phyloP scores from a whole-genome alignment of 2,797 vertebrate genomes.

The Ptychadena robeensis region DNA sequence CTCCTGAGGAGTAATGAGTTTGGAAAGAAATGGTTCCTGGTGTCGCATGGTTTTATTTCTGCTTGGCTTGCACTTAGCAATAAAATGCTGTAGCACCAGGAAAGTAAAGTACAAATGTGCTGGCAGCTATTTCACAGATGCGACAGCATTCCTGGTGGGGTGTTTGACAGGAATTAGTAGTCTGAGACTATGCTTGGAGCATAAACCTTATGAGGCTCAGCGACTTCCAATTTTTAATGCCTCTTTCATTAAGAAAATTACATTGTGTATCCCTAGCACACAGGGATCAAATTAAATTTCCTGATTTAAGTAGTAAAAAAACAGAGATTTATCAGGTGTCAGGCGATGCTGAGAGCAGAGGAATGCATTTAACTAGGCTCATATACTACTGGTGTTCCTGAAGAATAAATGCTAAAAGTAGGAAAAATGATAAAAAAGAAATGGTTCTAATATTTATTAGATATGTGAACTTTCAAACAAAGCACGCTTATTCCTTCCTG shows the following conservation, averaged over 20 bases:
- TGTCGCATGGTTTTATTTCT: slow-evolving; percentile 63
- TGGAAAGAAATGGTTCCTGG: slow-evolving; percentile 50
- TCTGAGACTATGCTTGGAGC: slow-evolving; percentile 22
- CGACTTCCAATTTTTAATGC: slow-evolving; percentile 31
- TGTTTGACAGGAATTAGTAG: slow-evolving; percentile 52
- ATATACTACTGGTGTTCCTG: neutral
- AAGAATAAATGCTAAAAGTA: neutral
- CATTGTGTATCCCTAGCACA: slow-evolving; percentile 32
- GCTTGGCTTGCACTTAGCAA: slow-evolving; percentile 60
- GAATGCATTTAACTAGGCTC: neutral
- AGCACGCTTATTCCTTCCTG: too few relatives aligned
- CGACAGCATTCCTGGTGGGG: slow-evolving; percentile 46
- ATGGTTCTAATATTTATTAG: too few relatives aligned
- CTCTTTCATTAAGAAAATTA: slow-evolving; percentile 32
- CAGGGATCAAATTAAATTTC: slow-evolving; percentile 38
- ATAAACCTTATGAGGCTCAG: slow-evolving; percentile 46
- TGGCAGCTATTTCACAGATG: slow-evolving; percentile 47
- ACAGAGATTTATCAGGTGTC: slow-evolving; percentile 46
- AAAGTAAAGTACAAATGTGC: slow-evolving; percentile 62
- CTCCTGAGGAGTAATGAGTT: slow-evolving; percentile 59
- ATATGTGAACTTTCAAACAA: too few relatives aligned
- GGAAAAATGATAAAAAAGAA: too few relatives aligned
- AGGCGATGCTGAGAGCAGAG: neutral
- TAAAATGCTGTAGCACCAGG: slow-evolving; percentile 57
- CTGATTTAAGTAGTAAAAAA: slow-evolving; percentile 19